phyloP scores from a whole-genome alignment of 2,797 vertebrate genomes.

The Atherinosoma microstoma region DNA sequence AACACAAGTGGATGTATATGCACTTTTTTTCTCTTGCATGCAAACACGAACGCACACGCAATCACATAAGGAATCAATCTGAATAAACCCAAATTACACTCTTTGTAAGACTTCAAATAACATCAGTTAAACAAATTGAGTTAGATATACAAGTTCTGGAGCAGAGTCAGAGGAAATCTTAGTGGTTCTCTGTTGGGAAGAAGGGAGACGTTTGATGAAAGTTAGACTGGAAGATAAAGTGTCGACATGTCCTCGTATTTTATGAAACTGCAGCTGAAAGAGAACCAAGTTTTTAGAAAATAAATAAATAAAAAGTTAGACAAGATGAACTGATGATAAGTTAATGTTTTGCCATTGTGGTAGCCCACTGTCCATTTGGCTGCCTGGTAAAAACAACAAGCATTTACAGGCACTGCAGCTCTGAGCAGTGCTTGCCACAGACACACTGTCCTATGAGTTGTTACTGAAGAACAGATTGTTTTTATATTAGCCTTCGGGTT shows the following conservation, averaged over 20 bases:
- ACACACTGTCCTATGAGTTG: conserved; percentile 38
- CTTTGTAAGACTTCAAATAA: conserved; percentile 45
- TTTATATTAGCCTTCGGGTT: conserved; percentile 66
- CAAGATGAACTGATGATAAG: conserved; percentile 25
- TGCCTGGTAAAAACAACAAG: conserved; percentile 58
- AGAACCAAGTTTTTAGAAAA: conserved; percentile 19
- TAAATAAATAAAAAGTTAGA: conserved; percentile 16
- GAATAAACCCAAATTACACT: conserved; percentile 35
- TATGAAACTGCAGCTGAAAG: conserved; percentile 62
- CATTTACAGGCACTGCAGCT: conserved; percentile 40
- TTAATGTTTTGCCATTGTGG: conserved; percentile 34
- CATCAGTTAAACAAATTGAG: conserved; percentile 47
- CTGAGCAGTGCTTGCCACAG: conserved; percentile 44
- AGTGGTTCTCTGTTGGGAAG: conserved; percentile 61
- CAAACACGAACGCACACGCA: conserved; percentile 10
- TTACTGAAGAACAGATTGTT: conserved; percentile 44
- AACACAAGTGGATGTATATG: conserved; percentile 45
- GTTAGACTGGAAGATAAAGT: conserved; percentile 31
- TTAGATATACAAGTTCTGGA: conserved; percentile 41
- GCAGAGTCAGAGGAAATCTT: conserved; percentile 29
- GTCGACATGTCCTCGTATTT: conserved; percentile 45
- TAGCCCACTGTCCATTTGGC: conserved; percentile 16
- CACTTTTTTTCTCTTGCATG: conserved; percentile 31
- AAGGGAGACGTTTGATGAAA: conserved; percentile 48
- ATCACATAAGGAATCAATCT: conserved; percentile 45